phyloP scores from a whole-genome alignment of 2,888 invertebrate genomes.

The Andrena trimmerana region DNA sequence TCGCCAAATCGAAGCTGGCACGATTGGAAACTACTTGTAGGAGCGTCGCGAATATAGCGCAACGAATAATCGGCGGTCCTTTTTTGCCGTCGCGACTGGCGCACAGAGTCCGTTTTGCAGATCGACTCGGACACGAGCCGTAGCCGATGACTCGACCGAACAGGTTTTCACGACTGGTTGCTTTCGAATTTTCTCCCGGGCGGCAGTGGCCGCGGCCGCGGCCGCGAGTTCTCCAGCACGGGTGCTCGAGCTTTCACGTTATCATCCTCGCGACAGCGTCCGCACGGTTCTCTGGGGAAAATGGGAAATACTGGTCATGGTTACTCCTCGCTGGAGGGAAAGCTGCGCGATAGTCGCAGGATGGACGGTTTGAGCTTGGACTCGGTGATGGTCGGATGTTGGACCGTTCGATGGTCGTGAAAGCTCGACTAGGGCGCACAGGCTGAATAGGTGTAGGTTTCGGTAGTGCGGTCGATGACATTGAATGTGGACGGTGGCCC shows the following conservation, averaged over 20 bases:
- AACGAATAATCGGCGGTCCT: slow-evolving; percentile 7
- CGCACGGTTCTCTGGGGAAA: neutral
- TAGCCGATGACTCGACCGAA: slow-evolving; percentile 63
- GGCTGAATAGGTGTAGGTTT: slow-evolving; percentile 41
- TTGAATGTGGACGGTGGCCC: slow-evolving; percentile 18
- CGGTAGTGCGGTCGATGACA: slow-evolving; percentile 54
- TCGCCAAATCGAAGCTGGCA: slow-evolving; percentile 11
- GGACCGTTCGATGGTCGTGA: slow-evolving; percentile 42
- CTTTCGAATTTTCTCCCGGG: slow-evolving; percentile 73
- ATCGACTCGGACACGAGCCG: slow-evolving; percentile 49
- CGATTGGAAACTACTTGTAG: neutral
- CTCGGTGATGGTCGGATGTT: slow-evolving; percentile 22
- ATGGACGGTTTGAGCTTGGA: neutral
- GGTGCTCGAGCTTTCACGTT: slow-evolving; percentile 61
- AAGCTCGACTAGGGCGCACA: slow-evolving; percentile 49
- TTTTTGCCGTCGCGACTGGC: slow-evolving; percentile 26
- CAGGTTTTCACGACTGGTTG: slow-evolving; percentile 69
- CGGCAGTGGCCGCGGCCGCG: slow-evolving; percentile 14
- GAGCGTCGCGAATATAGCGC: slow-evolving; percentile 17
- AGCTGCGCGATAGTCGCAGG: neutral
- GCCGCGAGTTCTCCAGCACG: slow-evolving; percentile 36
- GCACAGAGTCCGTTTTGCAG: slow-evolving; percentile 44
- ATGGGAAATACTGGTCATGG: neutral
- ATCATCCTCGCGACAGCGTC: slow-evolving; percentile 16
- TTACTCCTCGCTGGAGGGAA: neutral